A percentile compares a stretch with the other conserved stretches of the same genome.
phyloP scores from a whole-genome alignment of 2,113 vertebrate genomes.

The Gymnobelideus leadbeateri region DNA sequence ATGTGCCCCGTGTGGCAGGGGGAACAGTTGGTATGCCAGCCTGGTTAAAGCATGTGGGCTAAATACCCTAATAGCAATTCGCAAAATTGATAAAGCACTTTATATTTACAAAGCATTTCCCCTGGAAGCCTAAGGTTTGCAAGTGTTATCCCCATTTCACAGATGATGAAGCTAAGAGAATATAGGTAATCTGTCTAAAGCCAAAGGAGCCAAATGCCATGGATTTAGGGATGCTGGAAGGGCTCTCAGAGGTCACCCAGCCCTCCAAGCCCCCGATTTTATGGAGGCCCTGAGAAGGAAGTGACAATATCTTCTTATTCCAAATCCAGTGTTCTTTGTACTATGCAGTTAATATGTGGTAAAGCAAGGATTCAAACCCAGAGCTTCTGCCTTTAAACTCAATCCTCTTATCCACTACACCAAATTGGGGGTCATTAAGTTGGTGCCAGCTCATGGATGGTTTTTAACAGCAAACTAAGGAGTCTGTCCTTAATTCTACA shows the following conservation, averaged over 20 bases:
- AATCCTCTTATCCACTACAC: not conserved
- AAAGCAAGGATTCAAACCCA: not conserved
- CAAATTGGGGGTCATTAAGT: not conserved
- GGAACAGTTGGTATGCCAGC: not conserved
- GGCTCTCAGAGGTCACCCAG: not conserved
- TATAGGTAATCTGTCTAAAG: not conserved
- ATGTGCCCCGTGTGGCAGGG: not conserved
- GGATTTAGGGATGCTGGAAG: not conserved
- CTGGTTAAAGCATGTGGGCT: not conserved
- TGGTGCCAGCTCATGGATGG: not conserved
- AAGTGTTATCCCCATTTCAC: not conserved
- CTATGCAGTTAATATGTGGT: not conserved
- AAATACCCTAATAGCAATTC: not conserved
- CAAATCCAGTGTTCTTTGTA: not conserved
- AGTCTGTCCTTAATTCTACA: too few species aligned
- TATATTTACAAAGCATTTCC: not conserved
- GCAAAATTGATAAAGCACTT: not conserved
- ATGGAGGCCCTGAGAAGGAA: not conserved
- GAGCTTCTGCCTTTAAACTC: not conserved
- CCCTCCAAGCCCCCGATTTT: not conserved
- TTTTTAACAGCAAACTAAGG: not conserved
- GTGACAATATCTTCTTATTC: not conserved
- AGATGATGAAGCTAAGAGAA: not conserved
- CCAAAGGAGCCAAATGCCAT: not conserved
- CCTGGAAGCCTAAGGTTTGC: not conserved